These are phyloP conservation scores for Pipa parva DNA, from an alignment of 2,113 vertebrate species.

Conservation along the genomic window DNA sequence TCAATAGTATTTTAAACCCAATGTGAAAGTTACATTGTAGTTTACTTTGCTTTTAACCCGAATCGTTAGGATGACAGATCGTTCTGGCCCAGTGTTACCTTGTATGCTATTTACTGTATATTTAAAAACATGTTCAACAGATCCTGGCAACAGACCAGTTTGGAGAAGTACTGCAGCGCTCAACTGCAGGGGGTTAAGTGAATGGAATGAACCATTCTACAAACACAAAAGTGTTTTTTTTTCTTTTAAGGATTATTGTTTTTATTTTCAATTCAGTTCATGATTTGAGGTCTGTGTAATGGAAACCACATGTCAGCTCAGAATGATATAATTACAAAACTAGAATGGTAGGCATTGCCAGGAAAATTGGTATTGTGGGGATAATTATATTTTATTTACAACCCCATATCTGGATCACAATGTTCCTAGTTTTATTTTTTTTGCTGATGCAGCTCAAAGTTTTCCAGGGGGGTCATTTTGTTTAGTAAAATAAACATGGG, in stretches of 20 bases:
- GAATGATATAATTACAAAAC: slow-evolving; percentile 78
- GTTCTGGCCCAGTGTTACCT: too few species aligned
- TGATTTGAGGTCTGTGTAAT: slow-evolving; percentile 59
- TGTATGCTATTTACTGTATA: too few species aligned
- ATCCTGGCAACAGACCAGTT: too few species aligned
- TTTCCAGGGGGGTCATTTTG: too few species aligned
- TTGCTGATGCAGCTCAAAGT: slow-evolving; percentile 60
- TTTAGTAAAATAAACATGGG: too few species aligned
- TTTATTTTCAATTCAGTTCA: slow-evolving; percentile 33
- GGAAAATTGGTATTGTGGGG: slow-evolving; percentile 75
- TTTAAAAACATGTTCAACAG: too few species aligned
- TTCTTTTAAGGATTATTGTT: slow-evolving; percentile 17
- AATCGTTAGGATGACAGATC: too few species aligned
- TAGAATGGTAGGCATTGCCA: slow-evolving; percentile 74
- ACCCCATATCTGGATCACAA: slow-evolving; percentile 72
- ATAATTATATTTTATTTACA: slow-evolving; percentile 82
- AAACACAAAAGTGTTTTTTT: slow-evolving; percentile 19
- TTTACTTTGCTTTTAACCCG: too few species aligned
- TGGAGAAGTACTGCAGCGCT: too few species aligned
- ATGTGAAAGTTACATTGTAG: too few species aligned
- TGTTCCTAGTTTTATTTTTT: slow-evolving; percentile 71
- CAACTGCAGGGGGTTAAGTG: slow-evolving; percentile 10
- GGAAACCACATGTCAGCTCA: slow-evolving; percentile 80
- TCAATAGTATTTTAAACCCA: too few species aligned
- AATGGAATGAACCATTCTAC: background rate